Evolutionary conservation across 1,140 invertebrate species (phyloP).

Genomic region (Medauroidea extradentata): DNA sequence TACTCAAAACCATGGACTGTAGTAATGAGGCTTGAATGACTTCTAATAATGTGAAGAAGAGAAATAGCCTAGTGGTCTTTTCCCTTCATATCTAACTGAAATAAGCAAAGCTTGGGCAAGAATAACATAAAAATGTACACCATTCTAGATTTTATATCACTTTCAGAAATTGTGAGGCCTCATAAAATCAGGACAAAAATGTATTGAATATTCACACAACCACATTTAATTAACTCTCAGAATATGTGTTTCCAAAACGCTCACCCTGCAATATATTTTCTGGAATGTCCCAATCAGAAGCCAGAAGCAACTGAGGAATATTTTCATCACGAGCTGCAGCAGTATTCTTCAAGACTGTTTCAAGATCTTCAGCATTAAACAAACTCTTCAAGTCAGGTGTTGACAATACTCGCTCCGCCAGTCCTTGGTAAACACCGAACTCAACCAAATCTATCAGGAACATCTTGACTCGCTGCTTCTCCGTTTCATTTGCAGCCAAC

Average conservation of each 20-base stretch:
- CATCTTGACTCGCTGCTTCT: conserved; percentile 6
- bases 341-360: not conserved
- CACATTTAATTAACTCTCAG: too few species aligned
- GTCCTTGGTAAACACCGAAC: not conserved
- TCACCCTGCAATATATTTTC: not conserved
- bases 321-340: not conserved
- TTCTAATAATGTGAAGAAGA: too few species aligned
- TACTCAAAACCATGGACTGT: too few species aligned
- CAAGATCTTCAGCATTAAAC: not conserved
- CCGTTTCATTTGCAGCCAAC: not conserved
- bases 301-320: conserved; percentile 1
- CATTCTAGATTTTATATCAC: too few species aligned
- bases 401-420: not conserved
- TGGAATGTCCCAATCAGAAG: not conserved
- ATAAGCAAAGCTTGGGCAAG: too few species aligned
- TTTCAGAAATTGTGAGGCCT: not conserved
- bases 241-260: too few species aligned
- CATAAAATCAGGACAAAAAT: not conserved
- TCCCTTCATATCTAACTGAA: too few species aligned
- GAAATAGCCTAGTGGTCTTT: too few species aligned
- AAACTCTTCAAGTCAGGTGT: not conserved
- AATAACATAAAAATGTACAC: too few species aligned
- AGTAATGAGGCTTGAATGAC: too few species aligned
- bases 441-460: not conserved
- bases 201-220: not conserved